A percentile compares a stretch with the other conserved stretches of the same genome.
Evolutionary conservation across 2,888 invertebrate species (phyloP).

Genomic region (Caenorhabditis imperialis): DNA sequence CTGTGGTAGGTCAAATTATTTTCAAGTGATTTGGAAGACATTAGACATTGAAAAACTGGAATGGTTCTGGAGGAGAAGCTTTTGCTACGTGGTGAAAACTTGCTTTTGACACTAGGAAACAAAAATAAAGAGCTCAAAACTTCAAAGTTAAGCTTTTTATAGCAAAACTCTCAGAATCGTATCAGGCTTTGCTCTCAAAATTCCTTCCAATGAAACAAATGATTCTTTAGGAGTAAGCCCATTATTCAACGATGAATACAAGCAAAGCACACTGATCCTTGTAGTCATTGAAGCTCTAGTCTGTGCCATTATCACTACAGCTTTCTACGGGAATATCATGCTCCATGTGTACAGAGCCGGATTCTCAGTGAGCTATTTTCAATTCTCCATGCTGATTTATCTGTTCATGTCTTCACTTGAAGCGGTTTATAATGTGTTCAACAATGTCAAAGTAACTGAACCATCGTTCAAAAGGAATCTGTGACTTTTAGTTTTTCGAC

Average conservation of each 20-base stretch:
- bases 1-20: too few relatives aligned
- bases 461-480: not conserved
- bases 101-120: too few relatives aligned
- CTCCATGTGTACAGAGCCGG: constrained; percentile 1
- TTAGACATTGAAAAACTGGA: too few relatives aligned
- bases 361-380: constrained; percentile 31
- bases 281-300: constrained; percentile 1
- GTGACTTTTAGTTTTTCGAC: not conserved
- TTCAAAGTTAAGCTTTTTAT: too few relatives aligned
- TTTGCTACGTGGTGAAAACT: too few relatives aligned
- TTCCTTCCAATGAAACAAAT: too few relatives aligned
- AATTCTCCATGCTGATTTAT: constrained; percentile 26
- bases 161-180: too few relatives aligned
- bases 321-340: constrained; percentile 7
- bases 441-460: not conserved
- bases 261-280: not conserved
- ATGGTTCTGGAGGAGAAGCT: too few relatives aligned
- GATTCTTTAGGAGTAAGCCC: constrained; percentile 15
- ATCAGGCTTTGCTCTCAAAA: too few relatives aligned
- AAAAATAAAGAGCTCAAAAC: too few relatives aligned
- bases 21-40: too few relatives aligned
- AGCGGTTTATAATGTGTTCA: not conserved
- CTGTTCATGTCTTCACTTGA: constrained; percentile 7
- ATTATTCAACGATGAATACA: constrained; percentile 5
- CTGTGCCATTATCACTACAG: constrained; percentile 4